Percentiles rank a stretch among this genome's conserved stretches.
Conservation (phyloP, 1,140 invertebrate genomes). For the Teleogryllus occipitalis region DNA sequence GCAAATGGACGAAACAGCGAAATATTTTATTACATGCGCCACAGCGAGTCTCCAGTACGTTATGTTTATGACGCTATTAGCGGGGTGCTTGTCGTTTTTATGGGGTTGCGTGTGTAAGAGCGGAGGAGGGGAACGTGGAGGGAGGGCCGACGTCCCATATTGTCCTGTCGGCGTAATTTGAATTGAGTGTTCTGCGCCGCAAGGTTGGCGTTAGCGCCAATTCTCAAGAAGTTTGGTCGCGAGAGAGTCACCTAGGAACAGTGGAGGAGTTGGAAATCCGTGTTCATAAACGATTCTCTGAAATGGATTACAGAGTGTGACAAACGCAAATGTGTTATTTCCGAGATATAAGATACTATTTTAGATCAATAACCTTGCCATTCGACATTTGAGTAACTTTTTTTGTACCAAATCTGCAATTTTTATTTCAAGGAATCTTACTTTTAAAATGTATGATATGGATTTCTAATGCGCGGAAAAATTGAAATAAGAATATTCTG, state of each 20-base stretch:
- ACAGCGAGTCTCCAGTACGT: not conserved
- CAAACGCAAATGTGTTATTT: not conserved
- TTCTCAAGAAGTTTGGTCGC: not conserved
- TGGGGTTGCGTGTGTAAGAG: not conserved
- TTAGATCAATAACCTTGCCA: not conserved
- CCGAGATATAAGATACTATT: not conserved
- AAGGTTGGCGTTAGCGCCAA: not conserved
- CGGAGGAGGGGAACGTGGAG: too few relatives aligned
- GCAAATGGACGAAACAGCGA: not conserved
- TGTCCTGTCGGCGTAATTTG: not conserved
- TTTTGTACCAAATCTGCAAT: too few relatives aligned
- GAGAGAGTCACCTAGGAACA: too few relatives aligned
- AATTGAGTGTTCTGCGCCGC: not conserved
- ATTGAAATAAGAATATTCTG: too few relatives aligned
- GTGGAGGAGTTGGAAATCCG: too few relatives aligned
- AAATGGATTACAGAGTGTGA: too few relatives aligned
- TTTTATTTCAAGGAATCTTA: too few relatives aligned
- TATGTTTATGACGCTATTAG: conserved; percentile 5
- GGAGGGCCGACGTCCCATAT: not conserved
- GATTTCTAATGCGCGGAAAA: too few relatives aligned
- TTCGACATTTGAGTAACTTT: not conserved
- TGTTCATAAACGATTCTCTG: too few relatives aligned
- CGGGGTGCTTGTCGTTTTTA: not conserved
- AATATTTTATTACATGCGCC: conserved; percentile 1
- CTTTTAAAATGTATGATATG: too few relatives aligned